These are phyloP conservation scores for Chironomus tentans DNA, from an alignment of 2,888 invertebrate genomes.

Conservation along the genomic window DNA sequence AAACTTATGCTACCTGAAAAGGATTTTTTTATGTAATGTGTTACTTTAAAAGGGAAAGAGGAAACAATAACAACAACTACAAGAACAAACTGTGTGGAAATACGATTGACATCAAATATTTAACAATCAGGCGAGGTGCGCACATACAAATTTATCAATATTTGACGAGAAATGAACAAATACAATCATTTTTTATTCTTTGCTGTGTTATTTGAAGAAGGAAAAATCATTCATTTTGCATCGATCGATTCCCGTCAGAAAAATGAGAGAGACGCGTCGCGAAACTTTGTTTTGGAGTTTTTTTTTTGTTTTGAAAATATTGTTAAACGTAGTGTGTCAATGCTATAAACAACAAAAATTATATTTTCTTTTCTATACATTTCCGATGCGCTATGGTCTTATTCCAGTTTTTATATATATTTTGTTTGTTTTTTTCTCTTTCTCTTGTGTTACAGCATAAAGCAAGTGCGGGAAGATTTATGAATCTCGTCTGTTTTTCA, in stretches of 20 bases:
- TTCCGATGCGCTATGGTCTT: neutral
- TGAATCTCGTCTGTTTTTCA: slow-evolving; percentile 5
- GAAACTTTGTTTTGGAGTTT: neutral
- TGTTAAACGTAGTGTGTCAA: neutral
- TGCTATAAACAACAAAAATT: neutral
- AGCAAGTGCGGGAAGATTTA: slow-evolving; percentile 9
- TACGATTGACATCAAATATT: neutral
- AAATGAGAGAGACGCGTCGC: neutral
- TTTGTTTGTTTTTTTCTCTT: too few species aligned
- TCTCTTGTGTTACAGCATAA: too few species aligned
- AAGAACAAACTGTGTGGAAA: neutral
- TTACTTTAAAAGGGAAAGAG: too few species aligned
- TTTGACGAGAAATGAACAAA: slow-evolving; percentile 1
- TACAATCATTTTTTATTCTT: neutral
- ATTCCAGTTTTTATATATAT: neutral
- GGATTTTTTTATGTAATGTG: too few species aligned
- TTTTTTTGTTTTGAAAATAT: neutral
- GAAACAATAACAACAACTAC: neutral
- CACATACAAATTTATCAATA: neutral
- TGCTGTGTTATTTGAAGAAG: neutral
- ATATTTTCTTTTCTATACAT: neutral
- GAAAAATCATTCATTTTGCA: neutral
- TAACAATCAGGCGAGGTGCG: neutral
- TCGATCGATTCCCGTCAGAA: neutral
- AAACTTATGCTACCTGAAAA: too few species aligned